Percentiles rank a stretch among this genome's conserved stretches.
Conservation (phyloP, 2,113 vertebrate genomes). For the Chelonoidis abingdonii region DNA sequence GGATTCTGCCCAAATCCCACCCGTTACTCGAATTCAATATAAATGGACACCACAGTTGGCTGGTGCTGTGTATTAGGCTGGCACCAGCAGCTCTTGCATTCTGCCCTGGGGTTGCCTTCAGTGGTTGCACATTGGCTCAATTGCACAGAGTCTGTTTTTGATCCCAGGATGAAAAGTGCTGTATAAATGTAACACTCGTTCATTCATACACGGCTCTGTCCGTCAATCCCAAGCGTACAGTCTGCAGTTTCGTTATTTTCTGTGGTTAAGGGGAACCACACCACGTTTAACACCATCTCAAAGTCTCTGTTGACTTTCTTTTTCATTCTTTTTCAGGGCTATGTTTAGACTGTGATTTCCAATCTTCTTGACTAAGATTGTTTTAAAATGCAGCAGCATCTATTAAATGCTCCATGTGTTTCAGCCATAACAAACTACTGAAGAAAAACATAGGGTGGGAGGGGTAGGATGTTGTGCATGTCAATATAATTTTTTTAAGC, state of each 20-base stretch:
- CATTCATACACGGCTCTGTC: neutral
- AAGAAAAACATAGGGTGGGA: neutral
- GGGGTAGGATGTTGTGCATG: neutral
- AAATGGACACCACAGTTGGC: fast-evolving
- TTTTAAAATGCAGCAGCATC: slow-evolving; percentile 14
- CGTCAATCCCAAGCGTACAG: neutral
- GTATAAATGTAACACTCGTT: neutral
- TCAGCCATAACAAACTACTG: slow-evolving; percentile 41
- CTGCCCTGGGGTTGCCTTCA: neutral
- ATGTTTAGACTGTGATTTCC: slow-evolving; percentile 49
- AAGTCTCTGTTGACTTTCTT: slow-evolving; percentile 27
- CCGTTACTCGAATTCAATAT: neutral
- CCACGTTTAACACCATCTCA: slow-evolving; percentile 5
- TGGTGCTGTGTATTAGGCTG: fast-evolving
- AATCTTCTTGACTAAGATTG: slow-evolving; percentile 1
- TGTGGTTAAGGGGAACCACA: neutral
- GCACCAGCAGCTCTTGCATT: neutral
- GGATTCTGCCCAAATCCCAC: neutral
- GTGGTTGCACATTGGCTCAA: slow-evolving; percentile 32
- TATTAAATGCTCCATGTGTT: slow-evolving; percentile 28
- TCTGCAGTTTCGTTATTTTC: neutral
- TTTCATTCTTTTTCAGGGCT: slow-evolving; percentile 30
- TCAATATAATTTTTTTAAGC: slow-evolving; percentile 8
- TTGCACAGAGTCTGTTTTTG: slow-evolving; percentile 31
- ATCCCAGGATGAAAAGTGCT: slow-evolving; percentile 17